These are phyloP conservation scores for Merops nubicus DNA, from an alignment of 2,113 vertebrate genomes.

Conservation along the genomic window DNA sequence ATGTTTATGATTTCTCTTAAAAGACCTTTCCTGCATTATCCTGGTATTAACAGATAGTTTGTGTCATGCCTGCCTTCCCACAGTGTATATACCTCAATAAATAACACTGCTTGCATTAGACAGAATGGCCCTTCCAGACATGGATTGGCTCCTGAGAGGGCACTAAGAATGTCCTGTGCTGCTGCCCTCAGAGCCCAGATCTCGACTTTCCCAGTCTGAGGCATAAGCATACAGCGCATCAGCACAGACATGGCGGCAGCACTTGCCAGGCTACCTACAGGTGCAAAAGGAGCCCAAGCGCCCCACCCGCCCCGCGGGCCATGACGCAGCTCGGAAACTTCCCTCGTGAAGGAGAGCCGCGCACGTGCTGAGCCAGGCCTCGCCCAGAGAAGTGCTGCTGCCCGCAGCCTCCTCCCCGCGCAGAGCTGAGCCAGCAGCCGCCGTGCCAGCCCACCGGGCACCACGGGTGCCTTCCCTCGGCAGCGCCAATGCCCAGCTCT, in stretches of 20 bases:
- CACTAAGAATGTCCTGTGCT: not conserved
- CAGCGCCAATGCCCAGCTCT: accelerated
- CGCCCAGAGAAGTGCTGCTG: accelerated
- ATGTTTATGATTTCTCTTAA: not conserved
- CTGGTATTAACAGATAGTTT: not conserved
- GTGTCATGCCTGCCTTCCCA: not conserved
- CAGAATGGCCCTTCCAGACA: not conserved
- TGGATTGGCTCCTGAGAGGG: not conserved
- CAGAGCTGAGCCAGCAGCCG: no score
- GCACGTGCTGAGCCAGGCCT: accelerated
- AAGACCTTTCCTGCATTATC: not conserved
- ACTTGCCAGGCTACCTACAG: accelerated
- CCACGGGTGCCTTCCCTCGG: accelerated
- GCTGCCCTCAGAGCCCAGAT: not conserved
- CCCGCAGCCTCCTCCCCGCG: accelerated
- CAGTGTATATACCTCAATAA: not conserved
- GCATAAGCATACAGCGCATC: accelerated
- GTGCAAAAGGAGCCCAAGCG: not conserved
- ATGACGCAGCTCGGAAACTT: accelerated
- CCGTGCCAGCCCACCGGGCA: accelerated
- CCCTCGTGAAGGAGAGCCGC: not conserved
- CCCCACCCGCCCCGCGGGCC: not conserved
- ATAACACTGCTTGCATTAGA: not conserved
- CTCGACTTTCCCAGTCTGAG: not conserved
- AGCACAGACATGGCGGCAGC: not conserved